Base-by-base conservation (phyloP, 2,797 vertebrate genomes). In the Enteromius mattozi region DNA sequence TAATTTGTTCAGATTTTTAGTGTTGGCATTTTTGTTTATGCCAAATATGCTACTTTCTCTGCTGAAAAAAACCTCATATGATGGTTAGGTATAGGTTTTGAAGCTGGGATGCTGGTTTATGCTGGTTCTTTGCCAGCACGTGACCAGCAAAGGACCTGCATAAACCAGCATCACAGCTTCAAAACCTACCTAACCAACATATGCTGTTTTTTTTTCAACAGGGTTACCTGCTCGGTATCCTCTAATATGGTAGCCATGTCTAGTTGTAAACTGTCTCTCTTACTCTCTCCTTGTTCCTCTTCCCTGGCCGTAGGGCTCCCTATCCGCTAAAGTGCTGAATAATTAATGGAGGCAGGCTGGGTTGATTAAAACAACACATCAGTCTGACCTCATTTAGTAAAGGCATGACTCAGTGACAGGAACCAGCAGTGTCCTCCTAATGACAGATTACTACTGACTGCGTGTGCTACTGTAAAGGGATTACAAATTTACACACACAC, bases 341-440 rank as follows among this genome's bases (percentile, higher is more conserved):
- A 89, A 89, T 91, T 86, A 88, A 91, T 91, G 82, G 85, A 76
- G 89, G 88, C 88, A 89, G 88, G 86, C 85, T 84, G 80, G 81
- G 87, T 89, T 89, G 88, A 91, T 89, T 91, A 89, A 90, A 89
- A 89, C 87, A 89, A 89, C 88, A 89, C 86, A 83, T 89, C 85
- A 89, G 87, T 89, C 86, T 80, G 79, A 89, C 86, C 88, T 88
- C 72, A 85, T 88, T 88, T 85, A 89, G 76, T 81, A 72, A 87
- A 86, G 81, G 68, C 88, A 74, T 70, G 85, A 87, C 83, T 89
- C 86, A 76, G 59, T 85, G 86, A 85, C 80, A 81, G 82, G 82
- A 86, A 86, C 69, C 82, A 87, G 85, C 86, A 72, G 83, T 86
- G 84, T 87, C 78, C 85, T 74, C 63, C 61, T 87, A 84, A 77